A percentile compares a stretch with the other conserved stretches of the same genome.
Evolutionary conservation across 2,113 vertebrate species (phyloP).

Genomic region (Megaceryle torquata): DNA sequence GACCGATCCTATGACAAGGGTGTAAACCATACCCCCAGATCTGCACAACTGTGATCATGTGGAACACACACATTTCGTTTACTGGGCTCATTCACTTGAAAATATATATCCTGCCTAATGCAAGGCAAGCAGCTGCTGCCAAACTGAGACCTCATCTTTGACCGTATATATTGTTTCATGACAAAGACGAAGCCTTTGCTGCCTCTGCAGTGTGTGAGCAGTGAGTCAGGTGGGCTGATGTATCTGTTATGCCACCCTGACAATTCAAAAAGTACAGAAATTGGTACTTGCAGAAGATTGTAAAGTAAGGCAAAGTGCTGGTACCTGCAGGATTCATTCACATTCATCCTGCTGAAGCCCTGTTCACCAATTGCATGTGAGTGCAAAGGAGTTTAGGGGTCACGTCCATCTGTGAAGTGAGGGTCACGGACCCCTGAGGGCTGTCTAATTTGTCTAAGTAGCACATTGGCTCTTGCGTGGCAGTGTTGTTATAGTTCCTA

Average conservation of each 20-base stretch:
- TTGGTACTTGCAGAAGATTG: not conserved
- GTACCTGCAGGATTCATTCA: not conserved
- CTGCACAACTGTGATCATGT: too few species aligned
- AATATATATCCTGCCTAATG: not conserved
- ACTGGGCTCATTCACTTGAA: not conserved
- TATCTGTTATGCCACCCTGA: not conserved
- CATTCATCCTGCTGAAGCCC: not conserved
- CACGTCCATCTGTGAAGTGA: not conserved
- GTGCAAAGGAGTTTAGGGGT: not conserved
- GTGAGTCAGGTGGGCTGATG: not conserved
- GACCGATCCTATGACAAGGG: not conserved
- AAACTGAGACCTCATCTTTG: not conserved
- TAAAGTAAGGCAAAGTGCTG: not conserved
- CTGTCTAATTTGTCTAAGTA: not conserved
- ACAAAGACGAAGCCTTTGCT: not conserved
- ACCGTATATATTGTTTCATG: not conserved
- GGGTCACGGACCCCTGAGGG: not conserved
- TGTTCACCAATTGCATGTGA: not conserved
- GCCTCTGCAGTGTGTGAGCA: not conserved
- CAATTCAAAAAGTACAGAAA: not conserved
- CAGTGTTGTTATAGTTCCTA: not conserved
- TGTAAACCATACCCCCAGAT: not conserved
- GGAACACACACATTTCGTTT: not conserved
- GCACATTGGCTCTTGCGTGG: not conserved
- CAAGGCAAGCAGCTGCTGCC: not conserved